Conservation (phyloP, 2,888 invertebrate genomes). For the Tetragonisca angustula region DNA sequence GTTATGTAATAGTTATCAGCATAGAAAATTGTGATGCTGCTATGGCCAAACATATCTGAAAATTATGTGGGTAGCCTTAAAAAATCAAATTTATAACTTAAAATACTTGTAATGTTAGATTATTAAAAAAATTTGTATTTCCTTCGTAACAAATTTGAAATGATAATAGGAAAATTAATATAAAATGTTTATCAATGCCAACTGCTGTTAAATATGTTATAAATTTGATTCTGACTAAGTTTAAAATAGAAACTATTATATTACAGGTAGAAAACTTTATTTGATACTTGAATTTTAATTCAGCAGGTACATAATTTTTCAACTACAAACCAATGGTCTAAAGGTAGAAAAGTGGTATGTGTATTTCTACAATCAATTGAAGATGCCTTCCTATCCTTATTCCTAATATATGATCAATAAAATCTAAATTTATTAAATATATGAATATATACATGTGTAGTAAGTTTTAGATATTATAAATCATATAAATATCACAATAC, state of each 20-base stretch:
- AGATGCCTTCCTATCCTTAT: constrained; percentile 47
- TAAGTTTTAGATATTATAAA: constrained; percentile 51
- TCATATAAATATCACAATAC: not conserved
- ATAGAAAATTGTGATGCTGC: constrained; percentile 73
- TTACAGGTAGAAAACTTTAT: not conserved
- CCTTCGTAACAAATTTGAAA: not conserved
- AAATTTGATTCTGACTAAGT: not conserved
- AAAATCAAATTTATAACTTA: constrained; percentile 34
- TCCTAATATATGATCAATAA: constrained; percentile 34
- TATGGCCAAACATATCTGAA: constrained; percentile 67
- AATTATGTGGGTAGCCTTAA: constrained; percentile 15
- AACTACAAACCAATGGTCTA: constrained; percentile 90
- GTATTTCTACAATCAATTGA: constrained; percentile 49
- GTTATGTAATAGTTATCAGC: constrained; percentile 78
- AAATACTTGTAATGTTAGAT: constrained; percentile 1
- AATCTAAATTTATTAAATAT: constrained; percentile 11
- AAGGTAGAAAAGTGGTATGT: constrained; percentile 91
- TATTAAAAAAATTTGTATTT: not conserved
- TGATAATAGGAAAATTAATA: not conserved
- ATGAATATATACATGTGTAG: constrained; percentile 33
- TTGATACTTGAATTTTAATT: constrained; percentile 64
- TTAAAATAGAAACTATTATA: not conserved
- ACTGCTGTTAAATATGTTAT: not conserved
- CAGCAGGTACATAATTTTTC: constrained; percentile 91
- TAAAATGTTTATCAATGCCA: not conserved